Conservation (phyloP, 1,140 invertebrate genomes). For the Carcinoscorpius rotundicauda region DNA sequence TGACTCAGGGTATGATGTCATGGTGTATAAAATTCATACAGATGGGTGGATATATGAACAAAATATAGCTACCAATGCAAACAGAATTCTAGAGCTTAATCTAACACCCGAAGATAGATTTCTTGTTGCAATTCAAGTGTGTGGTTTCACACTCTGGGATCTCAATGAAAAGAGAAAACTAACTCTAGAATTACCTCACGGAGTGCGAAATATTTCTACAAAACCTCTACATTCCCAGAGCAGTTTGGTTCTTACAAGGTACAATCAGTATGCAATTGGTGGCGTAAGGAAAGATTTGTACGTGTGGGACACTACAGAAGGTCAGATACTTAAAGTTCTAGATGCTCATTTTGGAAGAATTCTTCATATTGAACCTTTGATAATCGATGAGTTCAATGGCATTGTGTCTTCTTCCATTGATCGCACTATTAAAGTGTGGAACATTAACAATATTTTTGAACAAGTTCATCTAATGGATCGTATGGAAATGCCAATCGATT, state of each 20-base stretch:
- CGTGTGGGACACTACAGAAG: conserved; percentile 72
- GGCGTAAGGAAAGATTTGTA: conserved; percentile 92
- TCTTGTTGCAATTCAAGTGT: conserved; percentile 19
- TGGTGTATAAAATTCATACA: neutral
- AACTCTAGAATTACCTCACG: conserved; percentile 64
- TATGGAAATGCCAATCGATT: conserved; percentile 90
- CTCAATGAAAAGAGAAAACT: conserved; percentile 23
- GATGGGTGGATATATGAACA: conserved; percentile 1
- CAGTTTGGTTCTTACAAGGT: conserved; percentile 78
- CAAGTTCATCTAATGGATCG: conserved; percentile 92
- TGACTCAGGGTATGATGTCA: neutral
- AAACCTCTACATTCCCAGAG: conserved; percentile 69
- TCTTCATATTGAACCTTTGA: conserved; percentile 73
- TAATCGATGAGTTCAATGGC: conserved; percentile 81
- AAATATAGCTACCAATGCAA: neutral
- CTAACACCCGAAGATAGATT: conserved; percentile 4
- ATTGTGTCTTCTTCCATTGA: conserved; percentile 94
- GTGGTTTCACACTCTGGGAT: conserved; percentile 11
- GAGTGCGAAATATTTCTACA: conserved; percentile 83
- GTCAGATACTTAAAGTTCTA: conserved; percentile 73
- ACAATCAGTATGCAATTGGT: conserved; percentile 82
- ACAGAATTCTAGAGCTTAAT: conserved; percentile 8
- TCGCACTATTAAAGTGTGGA: conserved; percentile 97
- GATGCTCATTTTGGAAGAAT: conserved; percentile 96
- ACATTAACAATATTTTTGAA: conserved; percentile 97